Evolutionary conservation across 2,797 vertebrate genomes (phyloP), one percentile per base, ranked within the genome.

Genomic region (Myoxocephalus aenaeus): DNA sequence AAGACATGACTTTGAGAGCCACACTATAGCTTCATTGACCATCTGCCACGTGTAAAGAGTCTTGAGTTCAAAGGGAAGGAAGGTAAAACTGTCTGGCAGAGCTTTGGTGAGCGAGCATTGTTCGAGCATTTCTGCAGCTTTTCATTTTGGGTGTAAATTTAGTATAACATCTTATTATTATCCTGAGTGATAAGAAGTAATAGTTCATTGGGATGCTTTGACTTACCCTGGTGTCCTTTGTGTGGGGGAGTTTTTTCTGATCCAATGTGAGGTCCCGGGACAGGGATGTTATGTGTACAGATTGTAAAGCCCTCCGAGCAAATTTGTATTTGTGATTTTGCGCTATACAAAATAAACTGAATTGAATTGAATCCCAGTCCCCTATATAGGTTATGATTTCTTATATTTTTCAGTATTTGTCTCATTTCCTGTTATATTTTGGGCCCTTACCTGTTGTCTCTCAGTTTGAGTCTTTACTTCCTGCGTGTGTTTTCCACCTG

Each of bases 41-140:
- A 50, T 36, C 73, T 75, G 64, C 22, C n/a, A 48, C 32, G 3
- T 65, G 59, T 57, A 58, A 53, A 27, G 10, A 67, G 20, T 53
- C 40, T 46, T 9, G 13, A 64, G 29, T 63, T 73, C 9, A 56
- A 67, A 68, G 56, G 12, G 8, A 64, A 32, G 36, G 48, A 72
- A 70, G 25, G 36, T 67, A n/a, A 36, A 73, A 36, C 3, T 7
- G 17, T 58, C 40, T 38, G n/a, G 32, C 34, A 51, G 71, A 42
- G 14, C 38, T 68, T 57, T 56, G 36, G n/a, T 5, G 25, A 58
- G 57, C 12, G 54, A 25, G 12, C 38, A 11, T 40, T 25, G 18
- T 34, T 44, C 9, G 14, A 59, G 27, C 14, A 64, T 53, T 51
- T 84, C 9, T 51, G 14, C 32, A 63, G 8, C 10, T n/a, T 68